Conservation (phyloP, 2,113 vertebrate genomes). For the Solea solea region DNA sequence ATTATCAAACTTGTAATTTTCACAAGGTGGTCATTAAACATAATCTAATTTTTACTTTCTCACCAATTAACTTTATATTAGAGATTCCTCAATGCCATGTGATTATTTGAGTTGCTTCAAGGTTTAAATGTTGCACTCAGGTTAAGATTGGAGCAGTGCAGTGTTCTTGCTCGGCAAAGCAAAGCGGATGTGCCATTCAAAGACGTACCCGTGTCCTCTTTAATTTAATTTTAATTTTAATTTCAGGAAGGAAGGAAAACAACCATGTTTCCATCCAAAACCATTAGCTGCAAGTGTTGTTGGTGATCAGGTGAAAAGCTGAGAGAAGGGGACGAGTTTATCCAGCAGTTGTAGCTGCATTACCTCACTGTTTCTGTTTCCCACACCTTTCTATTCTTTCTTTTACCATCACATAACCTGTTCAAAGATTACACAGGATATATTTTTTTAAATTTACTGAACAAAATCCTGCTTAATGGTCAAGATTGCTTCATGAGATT, state of each 20-base stretch:
- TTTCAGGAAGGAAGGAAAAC: conserved; percentile 39
- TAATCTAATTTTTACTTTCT: conserved; percentile 76
- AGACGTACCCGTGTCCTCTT: conserved; percentile 21
- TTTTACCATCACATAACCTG: too few species aligned
- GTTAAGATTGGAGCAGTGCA: conserved; percentile 49
- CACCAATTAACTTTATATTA: conserved; percentile 77
- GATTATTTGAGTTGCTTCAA: conserved; percentile 57
- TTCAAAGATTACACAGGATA: too few species aligned
- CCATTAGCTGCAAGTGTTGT: conserved; percentile 22
- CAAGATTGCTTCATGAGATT: too few species aligned
- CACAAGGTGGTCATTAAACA: conserved; percentile 72
- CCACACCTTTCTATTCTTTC: too few species aligned
- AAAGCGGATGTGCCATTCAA: conserved; percentile 14
- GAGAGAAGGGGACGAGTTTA: too few species aligned
- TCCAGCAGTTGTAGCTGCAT: too few species aligned
- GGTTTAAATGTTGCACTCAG: conserved; percentile 61
- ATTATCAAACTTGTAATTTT: conserved; percentile 80
- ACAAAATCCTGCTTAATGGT: too few species aligned
- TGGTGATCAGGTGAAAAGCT: neutral
- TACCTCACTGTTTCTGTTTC: too few species aligned
- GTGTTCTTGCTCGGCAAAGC: conserved; percentile 23
- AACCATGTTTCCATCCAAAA: conserved; percentile 25
- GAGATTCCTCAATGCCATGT: conserved; percentile 65
- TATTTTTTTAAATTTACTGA: too few species aligned
- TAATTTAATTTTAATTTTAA: conserved; percentile 29